phyloP scores from a whole-genome alignment of 2,797 vertebrate genomes.

The Pseudochirops corinnae region DNA sequence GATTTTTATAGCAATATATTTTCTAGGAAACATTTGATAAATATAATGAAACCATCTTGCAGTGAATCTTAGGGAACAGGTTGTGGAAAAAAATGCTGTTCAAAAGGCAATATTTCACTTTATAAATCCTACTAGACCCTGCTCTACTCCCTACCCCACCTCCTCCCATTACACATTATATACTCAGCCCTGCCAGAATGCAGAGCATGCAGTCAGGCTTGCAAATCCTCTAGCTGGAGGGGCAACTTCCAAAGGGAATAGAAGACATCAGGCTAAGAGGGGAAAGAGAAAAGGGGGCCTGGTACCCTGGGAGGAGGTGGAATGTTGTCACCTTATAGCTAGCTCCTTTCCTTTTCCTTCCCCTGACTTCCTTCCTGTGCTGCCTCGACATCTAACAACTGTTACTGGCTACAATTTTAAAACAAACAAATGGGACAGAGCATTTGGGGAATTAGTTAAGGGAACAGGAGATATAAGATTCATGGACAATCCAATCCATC shows the following conservation, averaged over 20 bases:
- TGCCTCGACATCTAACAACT: not conserved
- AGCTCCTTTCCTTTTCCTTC: not conserved
- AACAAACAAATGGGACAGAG: not conserved
- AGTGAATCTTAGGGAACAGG: conserved; percentile 59
- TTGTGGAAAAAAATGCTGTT: conserved; percentile 38
- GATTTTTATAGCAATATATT: conserved; percentile 74
- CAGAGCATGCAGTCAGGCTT: conserved; percentile 38
- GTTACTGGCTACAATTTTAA: conserved; percentile 11
- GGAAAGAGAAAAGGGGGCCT: not conserved
- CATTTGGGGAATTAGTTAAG: not conserved
- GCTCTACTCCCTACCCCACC: not conserved
- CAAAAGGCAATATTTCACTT: conserved; percentile 67
- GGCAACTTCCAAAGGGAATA: not conserved
- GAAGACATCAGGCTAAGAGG: not conserved
- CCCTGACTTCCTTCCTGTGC: not conserved
- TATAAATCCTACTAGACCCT: conserved; percentile 46
- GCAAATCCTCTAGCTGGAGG: conserved; percentile 12
- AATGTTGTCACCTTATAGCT: not conserved
- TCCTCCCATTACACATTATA: conserved; percentile 3
- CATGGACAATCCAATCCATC: not conserved
- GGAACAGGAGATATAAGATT: not conserved
- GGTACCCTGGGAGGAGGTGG: not conserved
- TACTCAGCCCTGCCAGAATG: conserved; percentile 35
- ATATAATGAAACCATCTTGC: conserved; percentile 75
- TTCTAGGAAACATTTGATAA: conserved; percentile 74